Conservation (phyloP, 2,797 vertebrate genomes). For the Acanthurus tractus region DNA sequence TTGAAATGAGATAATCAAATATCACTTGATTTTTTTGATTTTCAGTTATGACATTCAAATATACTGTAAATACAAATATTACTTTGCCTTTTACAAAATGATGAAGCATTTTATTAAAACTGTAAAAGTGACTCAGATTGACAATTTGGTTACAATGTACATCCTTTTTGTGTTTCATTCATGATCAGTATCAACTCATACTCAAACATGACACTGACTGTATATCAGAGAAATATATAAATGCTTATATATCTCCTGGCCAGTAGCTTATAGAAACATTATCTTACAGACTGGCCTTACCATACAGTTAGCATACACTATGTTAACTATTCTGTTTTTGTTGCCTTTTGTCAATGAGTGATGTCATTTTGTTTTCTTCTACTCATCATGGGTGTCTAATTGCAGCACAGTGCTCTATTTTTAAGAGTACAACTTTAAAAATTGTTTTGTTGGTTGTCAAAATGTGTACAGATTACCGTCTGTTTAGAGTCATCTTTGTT, state of each 20-base stretch:
- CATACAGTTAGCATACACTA: constrained; percentile 24
- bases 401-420: constrained; percentile 74
- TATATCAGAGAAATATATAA: constrained; percentile 34
- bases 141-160: constrained; percentile 8
- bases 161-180: constrained; percentile 9
- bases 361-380: constrained; percentile 51
- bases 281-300: constrained; percentile 29
- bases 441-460: constrained; percentile 51
- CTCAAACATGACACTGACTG: constrained; percentile 22
- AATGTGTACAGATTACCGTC: constrained; percentile 64
- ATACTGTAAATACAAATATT: constrained; percentile 41
- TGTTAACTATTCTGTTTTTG: constrained; percentile 40
- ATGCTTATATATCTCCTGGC: constrained; percentile 31
- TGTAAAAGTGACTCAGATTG: constrained; percentile 17
- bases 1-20: constrained; percentile 17
- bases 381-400: constrained; percentile 62
- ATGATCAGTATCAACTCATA: constrained; percentile 8
- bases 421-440: constrained; percentile 70
- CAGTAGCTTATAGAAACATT: constrained; percentile 31
- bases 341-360: constrained; percentile 53
- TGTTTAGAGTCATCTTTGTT: constrained; percentile 65
- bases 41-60: constrained; percentile 10
- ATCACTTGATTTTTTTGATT: constrained; percentile 27
- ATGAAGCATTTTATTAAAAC: constrained; percentile 14
- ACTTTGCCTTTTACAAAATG: constrained; percentile 18